Conservation (phyloP, 2,797 vertebrate genomes). For the Prunella strophiata region DNA sequence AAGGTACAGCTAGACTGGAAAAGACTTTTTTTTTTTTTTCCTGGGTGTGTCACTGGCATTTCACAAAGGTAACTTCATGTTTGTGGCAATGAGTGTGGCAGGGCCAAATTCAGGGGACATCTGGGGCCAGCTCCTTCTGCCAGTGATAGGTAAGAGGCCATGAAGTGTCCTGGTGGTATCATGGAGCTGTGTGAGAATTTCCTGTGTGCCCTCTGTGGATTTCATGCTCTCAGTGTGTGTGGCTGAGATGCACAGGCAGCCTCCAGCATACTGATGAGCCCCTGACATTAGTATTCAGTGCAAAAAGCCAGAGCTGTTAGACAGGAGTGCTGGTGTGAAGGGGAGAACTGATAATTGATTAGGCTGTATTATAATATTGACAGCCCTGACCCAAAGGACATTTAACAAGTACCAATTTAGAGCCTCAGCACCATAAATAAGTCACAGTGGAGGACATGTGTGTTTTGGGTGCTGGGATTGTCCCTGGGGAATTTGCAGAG, state of each 20-base stretch:
- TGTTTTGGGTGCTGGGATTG: conserved; percentile 20
- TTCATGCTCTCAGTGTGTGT: not conserved
- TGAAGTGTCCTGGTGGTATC: conserved; percentile 10
- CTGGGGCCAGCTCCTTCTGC: conserved; percentile 11
- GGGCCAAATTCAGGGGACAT: conserved; percentile 5
- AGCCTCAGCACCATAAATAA: conserved; percentile 38
- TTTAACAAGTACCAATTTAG: conserved; percentile 13
- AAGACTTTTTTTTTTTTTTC: not conserved
- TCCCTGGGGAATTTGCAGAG: conserved; percentile 8
- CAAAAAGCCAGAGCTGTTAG: conserved; percentile 51
- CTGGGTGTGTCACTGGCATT: not conserved
- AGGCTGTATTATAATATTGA: conserved; percentile 59
- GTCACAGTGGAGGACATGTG: not conserved
- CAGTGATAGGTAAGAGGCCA: not conserved
- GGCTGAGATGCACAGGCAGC: conserved; percentile 19
- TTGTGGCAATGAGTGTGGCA: conserved; percentile 1
- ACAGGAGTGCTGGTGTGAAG: conserved; percentile 60
- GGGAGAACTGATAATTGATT: conserved; percentile 69
- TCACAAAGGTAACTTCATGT: conserved; percentile 17
- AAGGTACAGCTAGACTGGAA: conserved; percentile 27
- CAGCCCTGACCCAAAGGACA: conserved; percentile 35
- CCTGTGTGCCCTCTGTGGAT: conserved; percentile 28
- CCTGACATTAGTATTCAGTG: conserved; percentile 57
- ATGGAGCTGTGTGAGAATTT: conserved; percentile 36
- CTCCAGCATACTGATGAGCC: conserved; percentile 61